Evolutionary conservation across 2,113 vertebrate genomes (phyloP).

Genomic region (Hemicordylus capensis): DNA sequence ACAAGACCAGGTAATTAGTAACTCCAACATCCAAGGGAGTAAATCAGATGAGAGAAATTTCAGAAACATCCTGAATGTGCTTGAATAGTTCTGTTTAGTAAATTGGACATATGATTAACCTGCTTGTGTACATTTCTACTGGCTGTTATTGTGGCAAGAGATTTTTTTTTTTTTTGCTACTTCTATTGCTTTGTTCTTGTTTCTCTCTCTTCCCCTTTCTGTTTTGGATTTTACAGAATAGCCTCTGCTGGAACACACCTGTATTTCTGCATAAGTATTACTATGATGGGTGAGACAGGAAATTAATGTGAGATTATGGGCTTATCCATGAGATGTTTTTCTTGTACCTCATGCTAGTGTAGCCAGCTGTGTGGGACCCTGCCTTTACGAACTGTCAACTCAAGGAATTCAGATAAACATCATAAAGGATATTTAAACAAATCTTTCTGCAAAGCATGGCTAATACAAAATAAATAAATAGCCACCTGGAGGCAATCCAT

Average conservation of each 20-base stretch:
- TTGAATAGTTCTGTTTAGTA: not conserved
- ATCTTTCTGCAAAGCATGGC: slow-evolving; percentile 9
- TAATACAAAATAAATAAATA: slow-evolving; percentile 25
- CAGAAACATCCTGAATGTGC: not conserved
- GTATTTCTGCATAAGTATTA: slow-evolving; percentile 7
- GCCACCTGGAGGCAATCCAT: not conserved
- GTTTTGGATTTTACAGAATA: not conserved
- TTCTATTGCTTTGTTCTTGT: not conserved
- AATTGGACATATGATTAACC: not conserved
- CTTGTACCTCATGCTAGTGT: slow-evolving; percentile 13
- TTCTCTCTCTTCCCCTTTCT: not conserved
- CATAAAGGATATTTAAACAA: slow-evolving; percentile 16
- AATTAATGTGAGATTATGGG: not conserved
- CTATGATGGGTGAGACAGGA: not conserved
- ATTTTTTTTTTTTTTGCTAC: not conserved
- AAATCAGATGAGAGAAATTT: not conserved
- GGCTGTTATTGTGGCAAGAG: not conserved
- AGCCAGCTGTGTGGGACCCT: not conserved
- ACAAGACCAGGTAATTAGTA: not conserved
- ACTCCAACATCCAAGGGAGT: not conserved
- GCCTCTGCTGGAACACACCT: not conserved
- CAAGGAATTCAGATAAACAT: slow-evolving; percentile 25
- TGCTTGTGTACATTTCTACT: not conserved
- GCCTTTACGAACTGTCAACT: not conserved
- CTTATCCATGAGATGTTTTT: slow-evolving; percentile 23